A percentile compares a stretch with the other conserved stretches of the same genome.
Evolutionary conservation across 2,797 vertebrate genomes (phyloP).

Genomic region (Rhincodon typus): DNA sequence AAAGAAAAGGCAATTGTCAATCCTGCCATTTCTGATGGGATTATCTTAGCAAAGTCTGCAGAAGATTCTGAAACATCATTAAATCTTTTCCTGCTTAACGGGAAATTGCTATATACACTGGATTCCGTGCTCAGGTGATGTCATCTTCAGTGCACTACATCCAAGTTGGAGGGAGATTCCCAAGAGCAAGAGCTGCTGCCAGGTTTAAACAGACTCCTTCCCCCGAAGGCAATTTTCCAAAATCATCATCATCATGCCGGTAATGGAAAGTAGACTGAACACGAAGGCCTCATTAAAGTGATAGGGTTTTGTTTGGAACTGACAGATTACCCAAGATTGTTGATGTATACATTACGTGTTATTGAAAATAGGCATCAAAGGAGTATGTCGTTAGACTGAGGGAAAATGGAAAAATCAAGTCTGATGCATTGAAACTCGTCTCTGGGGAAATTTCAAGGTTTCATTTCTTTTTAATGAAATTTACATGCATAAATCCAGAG

Average conservation of each 20-base stretch:
- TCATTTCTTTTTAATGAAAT: background rate
- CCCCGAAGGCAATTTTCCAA: background rate
- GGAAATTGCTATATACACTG: background rate
- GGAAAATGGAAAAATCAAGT: background rate
- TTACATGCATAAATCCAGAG: constrained; percentile 39
- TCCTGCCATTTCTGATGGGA: background rate
- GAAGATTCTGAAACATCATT: background rate
- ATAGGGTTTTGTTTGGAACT: background rate
- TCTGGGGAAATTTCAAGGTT: background rate
- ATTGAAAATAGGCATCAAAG: background rate
- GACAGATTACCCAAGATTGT: background rate
- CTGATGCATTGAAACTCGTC: background rate
- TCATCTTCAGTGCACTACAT: background rate
- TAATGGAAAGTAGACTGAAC: background rate
- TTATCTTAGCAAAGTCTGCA: background rate
- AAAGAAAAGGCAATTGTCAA: background rate
- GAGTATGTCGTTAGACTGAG: background rate
- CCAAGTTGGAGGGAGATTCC: background rate
- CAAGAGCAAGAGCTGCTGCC: background rate
- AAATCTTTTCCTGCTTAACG: background rate
- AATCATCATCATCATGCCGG: background rate
- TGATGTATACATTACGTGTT: background rate
- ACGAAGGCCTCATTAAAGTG: background rate
- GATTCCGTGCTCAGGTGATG: background rate
- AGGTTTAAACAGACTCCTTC: background rate